Evolutionary conservation across 2,113 vertebrate genomes (phyloP).

Genomic region (Tetrao urogallus): DNA sequence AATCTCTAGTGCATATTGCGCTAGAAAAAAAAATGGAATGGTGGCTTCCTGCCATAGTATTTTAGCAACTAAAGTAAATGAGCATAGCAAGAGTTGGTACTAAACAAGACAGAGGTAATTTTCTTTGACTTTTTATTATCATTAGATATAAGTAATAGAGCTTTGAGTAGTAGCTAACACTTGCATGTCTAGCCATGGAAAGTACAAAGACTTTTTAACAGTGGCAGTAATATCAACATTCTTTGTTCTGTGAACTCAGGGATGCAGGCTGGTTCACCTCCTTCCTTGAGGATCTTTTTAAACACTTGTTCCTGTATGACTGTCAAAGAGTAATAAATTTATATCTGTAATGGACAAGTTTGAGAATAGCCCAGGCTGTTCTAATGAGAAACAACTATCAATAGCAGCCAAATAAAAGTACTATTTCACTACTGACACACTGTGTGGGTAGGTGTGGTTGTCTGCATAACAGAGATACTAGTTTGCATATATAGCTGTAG

Average conservation of each 20-base stretch:
- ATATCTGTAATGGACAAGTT: neutral
- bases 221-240: neutral
- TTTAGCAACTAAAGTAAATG: slow-evolving; percentile 23
- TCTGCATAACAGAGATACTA: neutral
- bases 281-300: neutral
- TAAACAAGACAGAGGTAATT: slow-evolving; percentile 19
- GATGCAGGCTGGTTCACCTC: neutral
- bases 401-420: neutral
- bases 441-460: neutral
- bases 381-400: neutral
- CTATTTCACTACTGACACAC: neutral
- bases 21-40: neutral
- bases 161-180: neutral
- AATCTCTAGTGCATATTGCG: neutral
- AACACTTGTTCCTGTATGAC: neutral
- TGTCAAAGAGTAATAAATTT: neutral
- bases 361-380: neutral
- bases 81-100: neutral
- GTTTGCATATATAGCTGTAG: neutral
- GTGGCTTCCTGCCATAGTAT: neutral
- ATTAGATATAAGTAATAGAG: slow-evolving; percentile 28
- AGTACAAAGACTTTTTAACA: neutral
- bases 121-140: slow-evolving; percentile 22
- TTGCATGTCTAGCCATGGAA: slow-evolving; percentile 1
- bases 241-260: neutral